These are phyloP conservation scores for Melanerpes aurifrons DNA, from an alignment of 2,113 vertebrate genomes.

Conservation along the genomic window DNA sequence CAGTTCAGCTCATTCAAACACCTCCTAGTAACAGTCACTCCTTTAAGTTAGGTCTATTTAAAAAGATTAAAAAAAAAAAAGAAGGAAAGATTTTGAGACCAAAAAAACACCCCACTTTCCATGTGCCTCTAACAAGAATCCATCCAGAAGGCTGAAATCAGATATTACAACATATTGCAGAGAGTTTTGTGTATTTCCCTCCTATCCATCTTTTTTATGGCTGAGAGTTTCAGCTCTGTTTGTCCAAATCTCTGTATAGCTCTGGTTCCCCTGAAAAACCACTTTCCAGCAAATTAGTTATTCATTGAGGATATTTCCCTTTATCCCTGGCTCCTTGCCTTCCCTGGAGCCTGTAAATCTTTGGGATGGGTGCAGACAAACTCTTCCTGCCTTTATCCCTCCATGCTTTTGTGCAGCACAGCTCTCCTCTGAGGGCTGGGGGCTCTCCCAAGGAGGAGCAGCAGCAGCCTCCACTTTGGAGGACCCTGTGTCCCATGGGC, in stretches of 20 bases:
- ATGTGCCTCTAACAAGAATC: neutral
- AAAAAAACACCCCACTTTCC: neutral
- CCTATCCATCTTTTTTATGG: slow-evolving; percentile 54
- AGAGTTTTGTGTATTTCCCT: neutral
- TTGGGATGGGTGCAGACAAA: neutral
- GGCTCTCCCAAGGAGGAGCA: neutral
- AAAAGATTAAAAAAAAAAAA: neutral
- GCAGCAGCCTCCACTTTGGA: neutral
- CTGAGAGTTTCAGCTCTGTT: slow-evolving; percentile 25
- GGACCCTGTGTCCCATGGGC: neutral
- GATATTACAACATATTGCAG: slow-evolving; percentile 18
- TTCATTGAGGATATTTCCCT: slow-evolving; percentile 51
- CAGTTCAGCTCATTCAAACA: neutral
- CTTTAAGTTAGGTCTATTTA: neutral
- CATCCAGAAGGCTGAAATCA: slow-evolving; percentile 4
- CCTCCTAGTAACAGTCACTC: neutral
- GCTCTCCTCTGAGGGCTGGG: neutral
- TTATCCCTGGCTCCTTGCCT: slow-evolving; percentile 1
- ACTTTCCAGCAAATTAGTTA: slow-evolving; percentile 50
- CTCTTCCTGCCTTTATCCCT: neutral
- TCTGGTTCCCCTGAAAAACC: slow-evolving; percentile 43
- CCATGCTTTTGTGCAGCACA: neutral
- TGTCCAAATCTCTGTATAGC: slow-evolving; percentile 27
- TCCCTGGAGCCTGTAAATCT: slow-evolving; percentile 24
- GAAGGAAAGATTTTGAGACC: too few relatives aligned